These are phyloP conservation scores for Dasysyrphus albostriatus DNA, from an alignment of 2,888 invertebrate genomes.

Conservation along the genomic window DNA sequence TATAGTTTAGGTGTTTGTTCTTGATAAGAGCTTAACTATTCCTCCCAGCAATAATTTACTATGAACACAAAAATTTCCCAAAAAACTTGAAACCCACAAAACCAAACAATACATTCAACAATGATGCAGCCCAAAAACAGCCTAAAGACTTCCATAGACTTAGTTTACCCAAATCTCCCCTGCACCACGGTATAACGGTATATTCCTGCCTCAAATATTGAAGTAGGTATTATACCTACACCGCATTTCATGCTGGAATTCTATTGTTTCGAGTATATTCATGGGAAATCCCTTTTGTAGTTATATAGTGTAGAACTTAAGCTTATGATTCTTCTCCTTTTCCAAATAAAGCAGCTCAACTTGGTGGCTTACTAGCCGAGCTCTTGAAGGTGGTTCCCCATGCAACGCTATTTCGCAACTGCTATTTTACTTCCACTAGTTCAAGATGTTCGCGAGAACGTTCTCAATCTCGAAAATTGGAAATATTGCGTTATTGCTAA, in stretches of 20 bases:
- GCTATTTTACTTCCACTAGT: no score
- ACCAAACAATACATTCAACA: background rate
- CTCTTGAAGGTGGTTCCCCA: no score
- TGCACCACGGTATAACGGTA: background rate
- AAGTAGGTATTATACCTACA: background rate
- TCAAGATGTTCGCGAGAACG: no score
- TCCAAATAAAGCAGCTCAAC: no score
- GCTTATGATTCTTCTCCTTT: no score
- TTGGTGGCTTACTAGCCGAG: no score
- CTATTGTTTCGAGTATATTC: constrained; percentile 39
- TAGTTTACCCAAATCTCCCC: background rate
- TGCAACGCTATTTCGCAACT: no score
- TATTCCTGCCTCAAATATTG: background rate
- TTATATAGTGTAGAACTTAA: no score
- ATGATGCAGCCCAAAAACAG: background rate
- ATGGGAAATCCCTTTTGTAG: constrained; percentile 14
- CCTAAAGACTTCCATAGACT: background rate
- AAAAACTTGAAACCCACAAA: background rate
- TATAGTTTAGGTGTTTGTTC: background rate
- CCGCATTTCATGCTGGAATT: background rate
- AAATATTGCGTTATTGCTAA: no score
- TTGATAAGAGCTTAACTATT: background rate
- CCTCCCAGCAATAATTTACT: background rate
- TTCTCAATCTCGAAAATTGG: no score
- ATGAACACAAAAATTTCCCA: background rate